Evolutionary conservation across 2,113 vertebrate species (phyloP).

Genomic region (Chlorodrepanis virens): DNA sequence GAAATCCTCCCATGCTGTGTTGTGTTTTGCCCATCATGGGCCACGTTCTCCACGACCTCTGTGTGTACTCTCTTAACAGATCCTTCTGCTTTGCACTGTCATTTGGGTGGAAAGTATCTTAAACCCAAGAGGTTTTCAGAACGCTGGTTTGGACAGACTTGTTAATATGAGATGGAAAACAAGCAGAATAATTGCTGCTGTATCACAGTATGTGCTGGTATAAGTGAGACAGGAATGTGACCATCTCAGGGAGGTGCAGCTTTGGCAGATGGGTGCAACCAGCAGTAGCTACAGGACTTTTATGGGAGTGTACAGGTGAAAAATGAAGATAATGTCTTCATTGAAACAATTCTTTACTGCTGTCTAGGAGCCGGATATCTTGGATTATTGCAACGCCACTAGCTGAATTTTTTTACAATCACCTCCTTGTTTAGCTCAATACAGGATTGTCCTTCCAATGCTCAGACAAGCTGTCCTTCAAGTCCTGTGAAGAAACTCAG

Average conservation of each 20-base stretch:
- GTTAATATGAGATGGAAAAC: background rate
- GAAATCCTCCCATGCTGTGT: background rate
- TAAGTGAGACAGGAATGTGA: background rate
- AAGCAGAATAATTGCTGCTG: background rate
- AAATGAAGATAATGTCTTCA: background rate
- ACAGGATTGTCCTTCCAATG: background rate
- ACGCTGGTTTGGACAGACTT: background rate
- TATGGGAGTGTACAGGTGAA: background rate
- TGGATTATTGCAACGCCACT: background rate
- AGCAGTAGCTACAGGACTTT: background rate
- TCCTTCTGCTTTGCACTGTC: background rate
- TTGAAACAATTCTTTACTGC: background rate
- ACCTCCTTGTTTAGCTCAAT: background rate
- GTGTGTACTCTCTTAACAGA: background rate
- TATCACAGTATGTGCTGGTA: background rate
- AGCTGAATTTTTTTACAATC: background rate
- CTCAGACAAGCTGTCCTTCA: background rate
- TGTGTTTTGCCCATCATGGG: rapidly evolving
- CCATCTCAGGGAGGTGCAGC: background rate
- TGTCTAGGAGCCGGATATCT: background rate
- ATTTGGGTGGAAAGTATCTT: background rate
- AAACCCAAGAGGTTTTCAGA: background rate
- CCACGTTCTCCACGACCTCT: background rate
- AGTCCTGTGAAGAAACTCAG: background rate
- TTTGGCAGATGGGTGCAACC: background rate